Conservation (phyloP, 2,113 vertebrate species). For the Mirza zaza region DNA sequence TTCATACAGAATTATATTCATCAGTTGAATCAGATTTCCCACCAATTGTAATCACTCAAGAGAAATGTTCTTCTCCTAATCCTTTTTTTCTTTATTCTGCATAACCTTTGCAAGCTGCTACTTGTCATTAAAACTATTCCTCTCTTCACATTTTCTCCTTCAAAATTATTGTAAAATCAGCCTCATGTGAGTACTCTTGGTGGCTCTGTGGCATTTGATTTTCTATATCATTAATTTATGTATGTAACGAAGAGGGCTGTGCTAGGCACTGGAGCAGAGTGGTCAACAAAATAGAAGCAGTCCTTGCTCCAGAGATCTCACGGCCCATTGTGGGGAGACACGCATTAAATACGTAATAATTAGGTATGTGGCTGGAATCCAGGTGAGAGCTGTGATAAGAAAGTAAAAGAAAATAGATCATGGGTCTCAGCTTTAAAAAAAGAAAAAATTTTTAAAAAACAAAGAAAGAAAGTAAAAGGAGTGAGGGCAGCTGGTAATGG, state of each 20-base stretch:
- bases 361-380: neutral
- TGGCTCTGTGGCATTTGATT: neutral
- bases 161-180: neutral
- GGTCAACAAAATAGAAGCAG: neutral
- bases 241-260: neutral
- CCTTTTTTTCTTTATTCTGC: neutral
- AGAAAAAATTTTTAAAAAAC: too few relatives aligned
- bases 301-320: neutral
- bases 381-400: neutral
- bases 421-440: too few relatives aligned
- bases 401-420: neutral
- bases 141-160: neutral
- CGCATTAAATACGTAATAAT: neutral
- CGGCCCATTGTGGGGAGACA: neutral
- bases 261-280: neutral
- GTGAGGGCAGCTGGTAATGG: neutral
- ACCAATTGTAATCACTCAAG: slow-evolving; percentile 20
- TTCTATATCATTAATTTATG: neutral
- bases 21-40: slow-evolving; percentile 37
- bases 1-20: slow-evolving; percentile 36
- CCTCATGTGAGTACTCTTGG: neutral
- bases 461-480: neutral
- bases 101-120: neutral
- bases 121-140: neutral
- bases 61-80: neutral